Percentiles rank a stretch among this genome's conserved stretches.
Conservation (phyloP, 2,113 vertebrate genomes). For the Peromyscus leucopus region DNA sequence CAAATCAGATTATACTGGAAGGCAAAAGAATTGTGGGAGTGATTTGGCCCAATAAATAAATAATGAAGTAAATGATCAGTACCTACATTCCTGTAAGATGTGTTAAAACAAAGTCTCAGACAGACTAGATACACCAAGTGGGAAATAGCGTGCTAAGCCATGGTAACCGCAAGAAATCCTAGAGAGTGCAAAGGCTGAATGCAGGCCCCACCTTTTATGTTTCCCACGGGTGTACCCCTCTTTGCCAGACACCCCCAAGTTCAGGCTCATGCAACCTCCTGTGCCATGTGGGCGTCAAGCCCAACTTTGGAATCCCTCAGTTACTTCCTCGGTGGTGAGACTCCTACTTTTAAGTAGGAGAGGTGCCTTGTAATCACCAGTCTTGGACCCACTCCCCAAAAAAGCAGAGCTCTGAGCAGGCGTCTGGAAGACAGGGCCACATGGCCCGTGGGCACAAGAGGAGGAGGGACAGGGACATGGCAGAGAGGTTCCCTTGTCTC, state of each 20-base stretch:
- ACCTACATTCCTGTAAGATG: background rate
- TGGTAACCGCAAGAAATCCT: no score
- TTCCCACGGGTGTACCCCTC: background rate
- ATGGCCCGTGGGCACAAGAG: accelerated
- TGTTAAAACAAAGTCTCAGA: background rate
- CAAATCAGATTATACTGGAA: slow-evolving; percentile 80
- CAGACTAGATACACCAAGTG: background rate
- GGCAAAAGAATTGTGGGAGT: slow-evolving; percentile 67
- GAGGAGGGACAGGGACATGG: background rate
- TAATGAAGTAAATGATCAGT: slow-evolving; percentile 43
- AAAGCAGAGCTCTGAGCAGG: background rate
- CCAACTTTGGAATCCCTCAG: background rate
- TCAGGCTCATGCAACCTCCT: accelerated
- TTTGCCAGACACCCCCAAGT: background rate
- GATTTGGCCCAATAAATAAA: slow-evolving; percentile 62
- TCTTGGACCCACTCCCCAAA: background rate
- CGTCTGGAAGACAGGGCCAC: background rate
- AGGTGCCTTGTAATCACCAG: background rate
- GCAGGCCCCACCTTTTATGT: background rate
- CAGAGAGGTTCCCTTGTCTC: background rate
- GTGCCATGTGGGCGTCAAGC: no score
- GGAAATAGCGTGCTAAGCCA: background rate
- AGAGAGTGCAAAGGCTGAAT: no score
- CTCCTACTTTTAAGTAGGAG: background rate
- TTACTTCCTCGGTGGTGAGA: background rate